These are phyloP conservation scores for Ooceraea biroi DNA, from an alignment of 1,140 invertebrate species.

Conservation along the genomic window DNA sequence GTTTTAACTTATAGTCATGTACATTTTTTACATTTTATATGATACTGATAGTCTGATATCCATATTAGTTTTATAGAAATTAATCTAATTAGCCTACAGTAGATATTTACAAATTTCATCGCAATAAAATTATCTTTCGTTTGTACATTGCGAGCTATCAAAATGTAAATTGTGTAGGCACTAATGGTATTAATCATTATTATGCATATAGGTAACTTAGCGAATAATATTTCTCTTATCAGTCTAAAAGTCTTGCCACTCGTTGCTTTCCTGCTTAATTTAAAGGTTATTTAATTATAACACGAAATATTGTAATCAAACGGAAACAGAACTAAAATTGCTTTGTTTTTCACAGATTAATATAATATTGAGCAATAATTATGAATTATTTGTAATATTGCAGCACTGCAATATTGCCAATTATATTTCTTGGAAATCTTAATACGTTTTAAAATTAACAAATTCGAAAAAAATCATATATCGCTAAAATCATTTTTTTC, in stretches of 20 bases:
- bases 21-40: constrained; percentile 21
- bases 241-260: constrained; percentile 43
- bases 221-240: constrained; percentile 8
- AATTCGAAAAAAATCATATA: background rate
- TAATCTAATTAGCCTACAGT: background rate
- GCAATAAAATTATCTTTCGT: constrained; percentile 10
- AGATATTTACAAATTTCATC: constrained; percentile 42
- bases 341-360: too few species aligned
- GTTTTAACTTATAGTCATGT: background rate
- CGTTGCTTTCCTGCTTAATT: constrained; percentile 27
- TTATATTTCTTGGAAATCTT: constrained; percentile 11
- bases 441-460: background rate
- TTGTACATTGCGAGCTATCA: constrained; percentile 44
- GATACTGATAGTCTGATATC: background rate
- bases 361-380: too few species aligned
- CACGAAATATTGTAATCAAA: background rate
- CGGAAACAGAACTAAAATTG: too few species aligned
- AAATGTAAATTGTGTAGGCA: constrained; percentile 47
- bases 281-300: constrained; percentile 47
- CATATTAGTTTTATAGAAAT: constrained; percentile 19
- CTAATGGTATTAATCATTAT: constrained; percentile 44
- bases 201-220: constrained; percentile 33
- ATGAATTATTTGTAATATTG: background rate
- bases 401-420: background rate
- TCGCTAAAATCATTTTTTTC: background rate